Base-by-base conservation (phyloP, 2,113 vertebrate species). In the Haemorhous mexicanus region DNA sequence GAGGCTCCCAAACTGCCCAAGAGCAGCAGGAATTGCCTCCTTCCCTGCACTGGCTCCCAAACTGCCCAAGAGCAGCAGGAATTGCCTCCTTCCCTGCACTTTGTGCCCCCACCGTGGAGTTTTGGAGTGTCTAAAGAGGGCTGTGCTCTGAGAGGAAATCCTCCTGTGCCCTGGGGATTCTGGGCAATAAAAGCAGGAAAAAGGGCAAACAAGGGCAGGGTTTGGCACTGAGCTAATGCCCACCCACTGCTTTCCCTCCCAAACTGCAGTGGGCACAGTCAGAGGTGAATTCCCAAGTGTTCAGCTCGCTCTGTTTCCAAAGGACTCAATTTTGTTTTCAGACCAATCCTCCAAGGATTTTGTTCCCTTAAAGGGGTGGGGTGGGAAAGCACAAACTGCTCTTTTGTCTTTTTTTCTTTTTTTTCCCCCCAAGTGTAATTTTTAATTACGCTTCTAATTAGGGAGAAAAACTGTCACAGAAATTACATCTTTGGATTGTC, bases 371-470 rank as follows among this genome's bases (percentile, higher is more conserved):
- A 84, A 74, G 41, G 13, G 27, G 33, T 58, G 24, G 15, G 15
- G 3, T 56, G 5, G 9, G 5, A 28, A 52, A 50, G 27, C 2
- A 0, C 41, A 56, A 84, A 41, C 1, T 15, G 13, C 24, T 3
- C 13, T 28, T 30, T 69, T 64, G 11, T 35, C 3, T 41, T 41
- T 63, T 44, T 59, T 10, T 35, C 17, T 10, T 43, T 43, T 18
- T 43, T 43, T 43, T 43, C 6, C 6, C n/a, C 9, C 6, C 2
- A 43, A 56, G 50, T 22, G 13, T 52, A 35, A 43, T 75, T 96
- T 90, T 93, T 90, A 88, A 94, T 95, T 93, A 76, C 2, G 30
- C 26, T 46, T 79, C 37, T 83, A 55, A 93, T 93, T 94, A 95
- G 46, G n/a, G 55, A 55, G 52, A 1, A 67, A 53, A 68, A 66